Percentiles rank a stretch among this genome's conserved stretches.
Conservation (phyloP, 2,888 invertebrate species). For the Euplagia quadripunctaria region DNA sequence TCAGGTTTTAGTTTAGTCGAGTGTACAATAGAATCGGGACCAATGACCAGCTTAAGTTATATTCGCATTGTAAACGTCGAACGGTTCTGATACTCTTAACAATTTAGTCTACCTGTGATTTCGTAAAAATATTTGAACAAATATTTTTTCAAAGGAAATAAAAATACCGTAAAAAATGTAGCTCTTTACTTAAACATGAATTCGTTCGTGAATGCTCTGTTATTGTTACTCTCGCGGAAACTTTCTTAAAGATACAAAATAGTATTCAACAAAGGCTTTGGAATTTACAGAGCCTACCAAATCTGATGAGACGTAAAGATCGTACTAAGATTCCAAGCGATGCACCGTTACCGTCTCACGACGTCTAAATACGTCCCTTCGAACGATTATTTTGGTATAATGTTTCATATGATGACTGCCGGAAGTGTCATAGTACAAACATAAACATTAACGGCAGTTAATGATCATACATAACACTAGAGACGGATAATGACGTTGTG, state of each 20-base stretch:
- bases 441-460: constrained; percentile 38
- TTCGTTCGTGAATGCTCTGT: neutral
- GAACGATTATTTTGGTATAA: constrained; percentile 35
- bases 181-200: neutral
- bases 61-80: neutral
- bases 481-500: constrained; percentile 31
- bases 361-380: constrained; percentile 26
- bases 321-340: constrained; percentile 8
- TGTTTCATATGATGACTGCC: constrained; percentile 35
- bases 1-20: too few species aligned
- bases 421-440: constrained; percentile 34
- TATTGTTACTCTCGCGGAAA: neutral
- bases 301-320: constrained; percentile 9
- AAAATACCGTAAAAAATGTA: too few species aligned
- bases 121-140: too few species aligned
- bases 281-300: constrained; percentile 9
- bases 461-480: constrained; percentile 26
- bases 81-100: neutral
- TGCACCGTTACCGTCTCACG: constrained; percentile 12
- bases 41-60: neutral
- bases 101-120: too few species aligned
- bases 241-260: neutral
- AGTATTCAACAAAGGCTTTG: neutral
- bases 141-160: too few species aligned
- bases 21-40: too few species aligned